Evolutionary conservation across 2,888 invertebrate genomes (phyloP), one percentile per base, ranked within the genome.

Genomic region (Drosophila acutilabella): DNA sequence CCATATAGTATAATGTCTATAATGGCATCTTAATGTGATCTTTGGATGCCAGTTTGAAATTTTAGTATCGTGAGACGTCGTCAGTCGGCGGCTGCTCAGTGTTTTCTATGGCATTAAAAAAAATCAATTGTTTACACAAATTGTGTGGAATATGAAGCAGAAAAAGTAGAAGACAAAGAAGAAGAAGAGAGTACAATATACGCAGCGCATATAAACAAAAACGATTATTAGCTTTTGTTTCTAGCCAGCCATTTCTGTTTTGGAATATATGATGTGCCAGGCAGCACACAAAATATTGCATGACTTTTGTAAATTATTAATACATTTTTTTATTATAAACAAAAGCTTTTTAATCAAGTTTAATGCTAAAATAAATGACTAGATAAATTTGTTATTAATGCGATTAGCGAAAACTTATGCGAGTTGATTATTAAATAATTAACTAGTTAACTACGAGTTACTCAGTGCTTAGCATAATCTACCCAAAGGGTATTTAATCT

Each of bases 61-160:
- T 78, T 80, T 50, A 54, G 51, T 73, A 61, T 48, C 47, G 54
- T 16, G 47, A 64, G 50, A 75, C 54, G 30, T 48, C 47, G 56
- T 64, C 64, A 58, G 64, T 10, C 59, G 52, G 47, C 30, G 50
- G 48, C 76, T 74, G 80, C 62, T 66, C 62, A 79, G 64, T 85
- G 74, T 88, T 88, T 71, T 68, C 54, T n/a, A 65, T 61, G 68
- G 70, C 73, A 81, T 69, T 81, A 75, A 81, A 84, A 50, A 80
- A 81, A 75, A 52, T 51, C 41, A 26, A 66, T 42, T 88, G 83
- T 82, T 82, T 88, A 86, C 69, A 57, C 45, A 68, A 56, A 16
- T 14, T 3, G 30, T 30, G 13, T 36, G 36, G 36, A 11, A 36
- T 13, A 36, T 36, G 36, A 36, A 30, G 8, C 7, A 30, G 30